Conservation (phyloP, 2,113 vertebrate species). For the Columba janthina region DNA sequence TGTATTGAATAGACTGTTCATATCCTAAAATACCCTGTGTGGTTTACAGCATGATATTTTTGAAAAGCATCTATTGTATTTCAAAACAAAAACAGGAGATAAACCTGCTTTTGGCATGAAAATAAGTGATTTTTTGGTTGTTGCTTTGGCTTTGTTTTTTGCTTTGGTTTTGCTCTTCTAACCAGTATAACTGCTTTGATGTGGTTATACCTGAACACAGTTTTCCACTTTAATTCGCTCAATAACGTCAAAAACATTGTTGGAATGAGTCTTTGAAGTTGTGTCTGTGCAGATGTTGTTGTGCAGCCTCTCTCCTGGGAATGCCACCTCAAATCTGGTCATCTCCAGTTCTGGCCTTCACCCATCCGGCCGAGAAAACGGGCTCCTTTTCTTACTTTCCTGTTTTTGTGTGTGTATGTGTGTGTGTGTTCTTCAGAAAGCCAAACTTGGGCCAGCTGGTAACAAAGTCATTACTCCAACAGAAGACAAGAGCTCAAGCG, state of each 20-base stretch:
- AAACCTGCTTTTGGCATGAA: background rate
- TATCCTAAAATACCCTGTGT: background rate
- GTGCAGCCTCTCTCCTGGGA: background rate
- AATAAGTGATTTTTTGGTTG: background rate
- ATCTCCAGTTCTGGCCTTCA: background rate
- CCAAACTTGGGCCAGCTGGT: slow-evolving; percentile 89
- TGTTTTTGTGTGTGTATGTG: slow-evolving; percentile 51
- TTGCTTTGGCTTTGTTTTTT: background rate
- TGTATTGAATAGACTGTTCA: background rate
- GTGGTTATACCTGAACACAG: background rate
- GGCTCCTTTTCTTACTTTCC: background rate
- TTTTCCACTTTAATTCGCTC: background rate
- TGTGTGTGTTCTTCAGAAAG: slow-evolving; percentile 86
- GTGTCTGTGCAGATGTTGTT: background rate
- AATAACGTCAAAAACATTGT: background rate
- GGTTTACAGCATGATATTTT: background rate
- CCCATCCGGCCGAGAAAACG: no score
- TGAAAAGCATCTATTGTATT: background rate
- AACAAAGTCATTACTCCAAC: slow-evolving; percentile 92
- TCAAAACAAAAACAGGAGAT: background rate
- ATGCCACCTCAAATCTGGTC: background rate
- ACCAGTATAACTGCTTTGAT: background rate
- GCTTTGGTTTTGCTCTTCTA: slow-evolving; percentile 14
- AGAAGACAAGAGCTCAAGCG: slow-evolving; percentile 84
- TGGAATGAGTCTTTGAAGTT: background rate